Base-by-base conservation (phyloP, 2,113 vertebrate genomes). In the Herpetotheres cachinnans region DNA sequence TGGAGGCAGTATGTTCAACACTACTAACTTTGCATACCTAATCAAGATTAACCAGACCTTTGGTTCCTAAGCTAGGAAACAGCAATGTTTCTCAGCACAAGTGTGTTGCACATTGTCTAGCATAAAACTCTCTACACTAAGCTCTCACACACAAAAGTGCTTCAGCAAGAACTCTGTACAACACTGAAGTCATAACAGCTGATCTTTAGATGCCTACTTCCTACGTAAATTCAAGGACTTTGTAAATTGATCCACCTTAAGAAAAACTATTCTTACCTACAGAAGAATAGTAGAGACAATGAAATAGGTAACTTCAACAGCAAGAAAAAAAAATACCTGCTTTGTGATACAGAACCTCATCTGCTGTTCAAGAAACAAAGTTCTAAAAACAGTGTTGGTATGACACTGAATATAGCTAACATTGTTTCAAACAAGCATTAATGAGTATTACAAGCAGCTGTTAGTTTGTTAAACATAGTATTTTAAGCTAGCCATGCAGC, bases 401-500 rank as follows among this genome's bases (percentile, higher is more conserved):
- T 8, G 18, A 88, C 34, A 77, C 6, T 40, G 24, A 89, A 80
- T 32, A 80, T 6, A 80, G 3, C 21, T 32, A 70, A 42, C 1
- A 3, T 11, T 25, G 19, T 56, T 52, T 67, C n/a, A 92, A 82
- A 47, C 21, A 82, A 80, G 42, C 34, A 74, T 47, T 71, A 92
- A 19, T 13, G 22, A 83, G 4, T 29, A 79, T 42, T 30, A 71
- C 44, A 82, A 74, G 81, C 55, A 91, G 84, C 47, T 24, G 36
- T 63, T 86, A 94, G 59, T 78, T 90, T 77, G 71, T 83, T 74
- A 89, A 87, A 76, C 13, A 27, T 6, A 12, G 17, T 40, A 69
- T 80, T 89, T 91, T 82, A 94, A 93, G 58, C 20, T 69, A 94
- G 65, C 46, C 95, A 90, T 83, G 70, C 84, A 94, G 16, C 18